Conservation (phyloP, 2,113 vertebrate genomes). For the Tyto alba region DNA sequence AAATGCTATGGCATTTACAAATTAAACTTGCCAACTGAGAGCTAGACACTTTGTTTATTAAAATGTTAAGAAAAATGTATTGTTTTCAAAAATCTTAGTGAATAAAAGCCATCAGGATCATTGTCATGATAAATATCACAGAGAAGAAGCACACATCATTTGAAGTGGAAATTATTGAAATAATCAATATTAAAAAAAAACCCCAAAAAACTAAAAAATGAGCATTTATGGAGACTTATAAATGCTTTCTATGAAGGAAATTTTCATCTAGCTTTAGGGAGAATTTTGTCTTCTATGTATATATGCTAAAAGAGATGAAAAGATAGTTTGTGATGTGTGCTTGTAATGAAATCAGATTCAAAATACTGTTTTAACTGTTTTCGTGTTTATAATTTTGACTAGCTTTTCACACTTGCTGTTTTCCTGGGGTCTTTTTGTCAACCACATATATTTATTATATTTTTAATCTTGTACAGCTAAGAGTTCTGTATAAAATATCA, state of each 20-base stretch:
- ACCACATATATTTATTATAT: background rate
- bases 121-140: background rate
- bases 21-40: background rate
- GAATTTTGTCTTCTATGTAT: slow-evolving; percentile 64
- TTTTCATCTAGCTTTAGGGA: slow-evolving; percentile 60
- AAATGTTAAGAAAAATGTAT: background rate
- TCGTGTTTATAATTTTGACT: background rate
- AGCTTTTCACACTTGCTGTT: background rate
- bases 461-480: background rate
- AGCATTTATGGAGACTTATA: background rate
- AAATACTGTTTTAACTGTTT: background rate
- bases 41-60: background rate
- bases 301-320: slow-evolving; percentile 62
- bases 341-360: background rate
- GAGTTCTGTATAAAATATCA: background rate
- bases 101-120: background rate
- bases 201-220: too few relatives aligned
- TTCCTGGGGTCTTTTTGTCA: background rate
- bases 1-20: background rate
- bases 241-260: background rate
- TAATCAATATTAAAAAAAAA: background rate
- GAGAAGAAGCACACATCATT: background rate
- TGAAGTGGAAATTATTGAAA: background rate
- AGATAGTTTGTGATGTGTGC: slow-evolving; percentile 22
- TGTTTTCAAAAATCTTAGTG: background rate